phyloP scores from a whole-genome alignment of 2,797 vertebrate genomes.

The Pseudochaenichthys georgianus region DNA sequence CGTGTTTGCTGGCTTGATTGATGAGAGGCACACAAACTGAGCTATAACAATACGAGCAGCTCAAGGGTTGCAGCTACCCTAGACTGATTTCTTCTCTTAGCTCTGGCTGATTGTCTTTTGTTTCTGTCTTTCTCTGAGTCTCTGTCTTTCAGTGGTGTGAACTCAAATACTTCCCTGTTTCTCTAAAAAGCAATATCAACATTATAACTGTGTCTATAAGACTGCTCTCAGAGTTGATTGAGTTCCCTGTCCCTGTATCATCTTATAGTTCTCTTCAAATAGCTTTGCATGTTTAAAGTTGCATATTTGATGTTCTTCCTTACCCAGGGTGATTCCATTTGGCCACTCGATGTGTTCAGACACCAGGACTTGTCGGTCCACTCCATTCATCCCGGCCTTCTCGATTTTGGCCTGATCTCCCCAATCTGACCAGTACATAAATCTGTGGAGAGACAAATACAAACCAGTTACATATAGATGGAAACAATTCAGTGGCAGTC shows the following conservation, averaged over 20 bases:
- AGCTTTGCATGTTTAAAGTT: background rate
- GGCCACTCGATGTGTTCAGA: conserved; percentile 97
- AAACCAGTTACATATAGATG: background rate
- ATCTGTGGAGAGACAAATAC: conserved; percentile 80
- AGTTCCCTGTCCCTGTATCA: conserved; percentile 10
- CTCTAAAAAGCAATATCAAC: conserved; percentile 26
- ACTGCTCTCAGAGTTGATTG: conserved; percentile 13
- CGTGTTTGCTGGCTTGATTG: conserved; percentile 67
- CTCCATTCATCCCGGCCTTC: conserved; percentile 95
- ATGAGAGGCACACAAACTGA: conserved; percentile 76
- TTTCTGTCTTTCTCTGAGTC: conserved; percentile 8
- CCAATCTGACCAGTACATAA: conserved; percentile 99
- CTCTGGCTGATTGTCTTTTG: conserved; percentile 41
- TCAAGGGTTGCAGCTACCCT: conserved; percentile 43
- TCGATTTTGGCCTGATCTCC: conserved; percentile 95
- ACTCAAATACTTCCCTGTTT: background rate
- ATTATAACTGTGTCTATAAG: conserved; percentile 5
- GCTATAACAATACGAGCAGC: conserved; percentile 66
- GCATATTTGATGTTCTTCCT: conserved; percentile 44
- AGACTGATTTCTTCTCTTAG: conserved; percentile 48
- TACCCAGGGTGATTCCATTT: conserved; percentile 97
- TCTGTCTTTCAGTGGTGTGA: conserved; percentile 25
- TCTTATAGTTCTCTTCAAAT: background rate
- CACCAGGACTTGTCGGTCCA: conserved; percentile 92
- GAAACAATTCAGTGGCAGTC: background rate